A percentile compares a stretch with the other conserved stretches of the same genome.
phyloP scores from a whole-genome alignment of 2,888 invertebrate genomes.

The Pharmacophagus antenor region DNA sequence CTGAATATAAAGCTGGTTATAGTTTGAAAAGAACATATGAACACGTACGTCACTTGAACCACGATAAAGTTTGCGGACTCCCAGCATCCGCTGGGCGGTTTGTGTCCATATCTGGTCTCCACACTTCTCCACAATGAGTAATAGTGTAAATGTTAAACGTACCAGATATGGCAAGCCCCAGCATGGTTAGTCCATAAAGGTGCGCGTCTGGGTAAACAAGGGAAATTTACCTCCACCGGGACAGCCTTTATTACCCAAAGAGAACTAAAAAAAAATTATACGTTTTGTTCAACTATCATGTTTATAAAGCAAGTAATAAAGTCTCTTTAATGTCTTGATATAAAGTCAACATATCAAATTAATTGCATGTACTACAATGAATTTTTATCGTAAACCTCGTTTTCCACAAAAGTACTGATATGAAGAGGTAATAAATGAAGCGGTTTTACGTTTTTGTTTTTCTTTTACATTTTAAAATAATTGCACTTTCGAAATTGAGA shows the following conservation, averaged over 20 bases:
- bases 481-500: constrained; percentile 19
- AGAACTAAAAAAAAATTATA: background rate
- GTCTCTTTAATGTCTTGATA: background rate
- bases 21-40: too few relatives aligned
- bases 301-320: background rate
- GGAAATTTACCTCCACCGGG: constrained; percentile 15
- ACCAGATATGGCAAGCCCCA: constrained; percentile 45
- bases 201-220: constrained; percentile 12
- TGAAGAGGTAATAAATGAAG: background rate
- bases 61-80: constrained; percentile 20
- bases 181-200: constrained; percentile 24
- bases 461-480: constrained; percentile 5
- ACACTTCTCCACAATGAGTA: constrained; percentile 47
- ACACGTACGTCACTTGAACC: too few relatives aligned
- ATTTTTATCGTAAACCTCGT: constrained; percentile 15
- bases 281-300: constrained; percentile 1
- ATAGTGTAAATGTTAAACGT: constrained; percentile 39
- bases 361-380: constrained; percentile 10
- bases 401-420: constrained; percentile 8
- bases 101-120: constrained; percentile 51
- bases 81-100: constrained; percentile 35
- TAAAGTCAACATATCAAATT: constrained; percentile 12
- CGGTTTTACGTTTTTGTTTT: background rate
- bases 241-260: constrained; percentile 4
- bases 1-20: too few relatives aligned